Percentiles rank a stretch among this genome's conserved stretches.
These are phyloP conservation scores for Melanophora roralis DNA, from an alignment of 2,888 invertebrate genomes.

Conservation along the genomic window DNA sequence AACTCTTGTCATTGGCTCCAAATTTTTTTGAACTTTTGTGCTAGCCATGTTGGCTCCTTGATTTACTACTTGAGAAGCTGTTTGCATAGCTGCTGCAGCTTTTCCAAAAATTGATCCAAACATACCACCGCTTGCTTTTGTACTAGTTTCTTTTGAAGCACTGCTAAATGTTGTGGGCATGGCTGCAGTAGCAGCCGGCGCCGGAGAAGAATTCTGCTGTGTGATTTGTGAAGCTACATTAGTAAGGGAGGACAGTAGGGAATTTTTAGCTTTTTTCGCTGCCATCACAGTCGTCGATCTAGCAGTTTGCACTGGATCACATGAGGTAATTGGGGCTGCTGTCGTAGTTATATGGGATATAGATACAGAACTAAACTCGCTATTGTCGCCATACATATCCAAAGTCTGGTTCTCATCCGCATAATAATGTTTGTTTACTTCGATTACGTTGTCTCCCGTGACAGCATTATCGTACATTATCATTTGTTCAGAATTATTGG, in stretches of 20 bases:
- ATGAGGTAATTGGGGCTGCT: neutral
- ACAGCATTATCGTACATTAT: constrained; percentile 4
- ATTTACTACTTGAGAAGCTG: constrained; percentile 73
- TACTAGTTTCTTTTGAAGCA: neutral
- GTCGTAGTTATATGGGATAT: neutral
- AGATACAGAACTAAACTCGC: constrained; percentile 64
- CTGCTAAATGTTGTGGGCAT: neutral
- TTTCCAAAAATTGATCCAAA: constrained; percentile 75
- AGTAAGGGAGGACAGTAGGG: constrained; percentile 65
- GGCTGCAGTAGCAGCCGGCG: neutral
- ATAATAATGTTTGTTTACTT: neutral
- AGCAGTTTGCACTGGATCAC: neutral
- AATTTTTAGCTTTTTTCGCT: constrained; percentile 52
- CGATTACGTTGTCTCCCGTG: neutral
- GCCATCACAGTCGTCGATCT: constrained; percentile 37
- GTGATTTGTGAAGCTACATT: constrained; percentile 63
- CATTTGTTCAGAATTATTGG: neutral
- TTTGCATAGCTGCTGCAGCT: constrained; percentile 75
- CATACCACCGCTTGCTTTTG: constrained; percentile 65
- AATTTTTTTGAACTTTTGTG: constrained; percentile 68
- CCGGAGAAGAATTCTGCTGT: constrained; percentile 52
- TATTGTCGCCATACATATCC: constrained; percentile 47
- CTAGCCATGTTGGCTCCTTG: constrained; percentile 72
- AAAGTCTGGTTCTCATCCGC: constrained; percentile 23
- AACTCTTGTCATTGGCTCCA: constrained; percentile 9